These are phyloP conservation scores for Girardia tigrina DNA, from an alignment of 2,888 invertebrate genomes.

Conservation along the genomic window DNA sequence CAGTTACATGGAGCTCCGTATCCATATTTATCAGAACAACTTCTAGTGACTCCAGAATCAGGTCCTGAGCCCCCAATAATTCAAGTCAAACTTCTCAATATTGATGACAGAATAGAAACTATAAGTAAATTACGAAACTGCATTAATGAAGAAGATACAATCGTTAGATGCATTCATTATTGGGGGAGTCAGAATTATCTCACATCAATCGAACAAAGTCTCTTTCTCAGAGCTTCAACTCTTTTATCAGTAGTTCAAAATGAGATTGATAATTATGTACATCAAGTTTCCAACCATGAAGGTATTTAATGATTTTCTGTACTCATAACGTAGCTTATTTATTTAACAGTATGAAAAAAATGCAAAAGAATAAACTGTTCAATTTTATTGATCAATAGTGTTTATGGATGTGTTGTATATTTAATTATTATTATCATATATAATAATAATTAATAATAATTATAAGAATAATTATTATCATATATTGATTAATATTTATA, in stretches of 20 bases:
- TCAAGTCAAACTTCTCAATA: background rate
- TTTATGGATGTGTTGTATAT: too few species aligned
- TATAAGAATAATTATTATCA: too few species aligned
- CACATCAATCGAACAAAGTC: background rate
- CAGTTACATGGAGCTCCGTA: constrained; percentile 6
- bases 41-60: background rate
- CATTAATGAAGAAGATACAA: background rate
- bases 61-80: background rate
- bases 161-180: constrained; percentile 2
- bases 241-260: background rate
- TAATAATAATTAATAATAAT: too few species aligned
- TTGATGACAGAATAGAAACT: background rate
- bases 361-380: too few species aligned
- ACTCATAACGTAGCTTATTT: too few species aligned
- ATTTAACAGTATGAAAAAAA: too few species aligned
- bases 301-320: too few species aligned
- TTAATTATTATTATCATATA: too few species aligned
- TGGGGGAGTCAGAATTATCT: background rate
- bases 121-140: background rate
- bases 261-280: background rate
- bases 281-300: constrained; percentile 2
- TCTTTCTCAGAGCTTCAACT: background rate
- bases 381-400: too few species aligned
- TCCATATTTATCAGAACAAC: background rate
- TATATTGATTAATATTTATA: too few species aligned